phyloP scores from a whole-genome alignment of 2,888 invertebrate genomes.

The Torymus tubicola region DNA sequence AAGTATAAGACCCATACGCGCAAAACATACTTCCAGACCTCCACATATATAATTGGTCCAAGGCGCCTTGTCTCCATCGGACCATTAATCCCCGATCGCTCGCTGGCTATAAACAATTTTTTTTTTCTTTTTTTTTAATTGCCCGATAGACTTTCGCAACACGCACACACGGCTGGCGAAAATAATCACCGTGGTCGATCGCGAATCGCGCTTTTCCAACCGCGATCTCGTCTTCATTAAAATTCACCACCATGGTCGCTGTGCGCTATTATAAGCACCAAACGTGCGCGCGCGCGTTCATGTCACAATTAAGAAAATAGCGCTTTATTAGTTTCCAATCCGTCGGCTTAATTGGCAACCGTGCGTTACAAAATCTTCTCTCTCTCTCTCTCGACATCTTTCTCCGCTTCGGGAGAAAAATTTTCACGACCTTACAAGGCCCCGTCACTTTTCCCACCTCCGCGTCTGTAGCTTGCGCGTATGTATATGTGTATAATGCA shows the following conservation, averaged over 20 bases:
- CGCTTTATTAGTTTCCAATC: conserved; percentile 31
- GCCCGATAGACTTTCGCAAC: conserved; percentile 22
- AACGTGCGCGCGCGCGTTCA: not conserved
- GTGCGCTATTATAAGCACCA: conserved; percentile 12
- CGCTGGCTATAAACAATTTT: too few relatives aligned
- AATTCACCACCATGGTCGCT: not conserved
- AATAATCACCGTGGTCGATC: conserved; percentile 13
- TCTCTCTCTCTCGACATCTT: not conserved
- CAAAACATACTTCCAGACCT: too few relatives aligned
- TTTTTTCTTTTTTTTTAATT: not conserved
- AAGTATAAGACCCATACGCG: too few relatives aligned
- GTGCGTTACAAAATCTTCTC: conserved; percentile 38
- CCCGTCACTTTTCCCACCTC: conserved; percentile 12
- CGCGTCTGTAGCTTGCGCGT: not conserved
- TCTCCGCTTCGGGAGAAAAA: not conserved
- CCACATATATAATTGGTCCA: too few relatives aligned
- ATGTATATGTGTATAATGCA: too few relatives aligned
- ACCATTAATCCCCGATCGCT: too few relatives aligned
- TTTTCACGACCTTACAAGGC: conserved; percentile 55
- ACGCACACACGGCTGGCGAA: conserved; percentile 5
- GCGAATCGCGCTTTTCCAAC: not conserved
- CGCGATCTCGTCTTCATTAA: conserved; percentile 17
- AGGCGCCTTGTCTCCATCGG: too few relatives aligned
- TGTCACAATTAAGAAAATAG: conserved; percentile 22
- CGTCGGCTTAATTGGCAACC: conserved; percentile 26